Base-by-base conservation (phyloP, 64 coral and sea anemone species). In the Platygyra sinensis region DNA sequence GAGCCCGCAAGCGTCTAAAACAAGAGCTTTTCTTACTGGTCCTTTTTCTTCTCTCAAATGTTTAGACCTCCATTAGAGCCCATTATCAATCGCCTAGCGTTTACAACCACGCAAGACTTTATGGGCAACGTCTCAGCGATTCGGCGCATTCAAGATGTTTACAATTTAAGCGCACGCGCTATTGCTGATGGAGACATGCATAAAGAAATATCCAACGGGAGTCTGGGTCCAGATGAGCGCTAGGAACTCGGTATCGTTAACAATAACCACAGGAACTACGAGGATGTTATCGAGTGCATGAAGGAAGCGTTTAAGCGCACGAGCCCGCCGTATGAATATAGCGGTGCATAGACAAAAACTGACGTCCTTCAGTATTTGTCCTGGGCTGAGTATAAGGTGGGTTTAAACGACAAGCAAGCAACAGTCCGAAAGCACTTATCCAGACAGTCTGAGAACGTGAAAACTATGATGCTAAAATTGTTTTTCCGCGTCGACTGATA, bases 321-420 rank as follows among this genome's bases (percentile, higher is more conserved):
- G 64, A 91, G 93, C 24, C 71, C 87, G 18, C 94, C 93, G 0
- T 90, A 91, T 60, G 73, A 91, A 32, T 98, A 98, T 62, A 78
- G 88, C 29, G 87, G 96, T 67, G 87, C 89, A 55, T 54, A 95
- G 5, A 55, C 50, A 63, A 88, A 89, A 20, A 76, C 13, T 25
- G 91, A 95, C 10, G 79, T 95, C 22, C 72, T 95, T 10, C 94
- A 98, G 79, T 98, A 89, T 75, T 72, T 98, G 62, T 79, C 96
- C 10, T 98, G 96, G 96, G 82, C 93, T 3, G 93, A 99, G 82
- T 99, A 99, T 71, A 80, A 95, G 94, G 96, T 99, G 75, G 74
- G 69, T 89, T 30, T n/a, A 14, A 87, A 15, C 52, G 29, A 52
- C 50, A 52, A 52, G 50, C 50, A 52, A 52, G 50, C 10, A 52